These are phyloP conservation scores for Drosophila anomelani DNA, from an alignment of 2,888 invertebrate genomes.

Conservation along the genomic window DNA sequence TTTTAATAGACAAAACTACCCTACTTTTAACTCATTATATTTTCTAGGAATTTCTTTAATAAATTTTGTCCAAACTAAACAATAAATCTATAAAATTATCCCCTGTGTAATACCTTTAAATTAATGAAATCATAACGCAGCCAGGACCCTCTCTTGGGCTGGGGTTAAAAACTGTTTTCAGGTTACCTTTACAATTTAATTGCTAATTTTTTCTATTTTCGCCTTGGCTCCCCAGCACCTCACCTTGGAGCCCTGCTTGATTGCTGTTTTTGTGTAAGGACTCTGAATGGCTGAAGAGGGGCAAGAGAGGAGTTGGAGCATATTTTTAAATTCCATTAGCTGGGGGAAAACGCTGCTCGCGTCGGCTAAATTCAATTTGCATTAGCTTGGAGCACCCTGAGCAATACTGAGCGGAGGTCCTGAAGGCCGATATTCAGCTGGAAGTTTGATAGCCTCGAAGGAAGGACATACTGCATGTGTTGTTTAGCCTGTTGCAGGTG, in stretches of 20 bases:
- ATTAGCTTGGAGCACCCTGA: conserved; percentile 39
- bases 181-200: conserved; percentile 64
- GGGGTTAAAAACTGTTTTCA: conserved; percentile 46
- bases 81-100: neutral
- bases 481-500: conserved; percentile 45
- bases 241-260: conserved; percentile 45
- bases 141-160: conserved; percentile 14
- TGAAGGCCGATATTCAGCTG: conserved; percentile 20
- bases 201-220: conserved; percentile 61
- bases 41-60: neutral
- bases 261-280: conserved; percentile 48
- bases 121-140: conserved; percentile 66
- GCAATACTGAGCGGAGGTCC: conserved; percentile 7
- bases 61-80: neutral
- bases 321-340: conserved; percentile 69
- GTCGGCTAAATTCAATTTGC: conserved; percentile 59
- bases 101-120: conserved; percentile 42
- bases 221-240: conserved; percentile 14
- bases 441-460: conserved; percentile 36
- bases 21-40: neutral
- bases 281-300: neutral
- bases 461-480: neutral
- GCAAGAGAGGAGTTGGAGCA: conserved; percentile 27
- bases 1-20: neutral
- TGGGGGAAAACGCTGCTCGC: conserved; percentile 33